Conservation (phyloP, 2,797 vertebrate species). For the Sebastes vulpes region DNA sequence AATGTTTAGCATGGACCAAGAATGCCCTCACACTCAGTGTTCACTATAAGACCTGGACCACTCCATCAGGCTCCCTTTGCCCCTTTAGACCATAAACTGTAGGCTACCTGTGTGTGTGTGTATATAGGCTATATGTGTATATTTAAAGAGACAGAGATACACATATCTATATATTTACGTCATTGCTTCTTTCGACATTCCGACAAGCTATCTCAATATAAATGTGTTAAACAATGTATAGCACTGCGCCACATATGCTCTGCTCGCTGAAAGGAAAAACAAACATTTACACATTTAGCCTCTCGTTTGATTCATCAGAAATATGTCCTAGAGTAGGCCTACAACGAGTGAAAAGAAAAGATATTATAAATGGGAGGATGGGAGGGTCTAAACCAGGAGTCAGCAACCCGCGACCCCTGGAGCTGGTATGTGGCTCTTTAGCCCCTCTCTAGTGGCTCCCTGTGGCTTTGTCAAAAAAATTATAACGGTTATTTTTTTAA, state of each 20-base stretch:
- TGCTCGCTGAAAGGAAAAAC: too few relatives aligned
- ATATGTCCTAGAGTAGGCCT: background rate
- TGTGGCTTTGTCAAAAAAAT: too few relatives aligned
- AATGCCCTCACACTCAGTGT: accelerated
- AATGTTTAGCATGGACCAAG: too few relatives aligned
- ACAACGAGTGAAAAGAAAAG: background rate
- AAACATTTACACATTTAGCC: too few relatives aligned
- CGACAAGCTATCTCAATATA: background rate
- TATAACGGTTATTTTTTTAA: accelerated
- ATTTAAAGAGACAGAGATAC: background rate
- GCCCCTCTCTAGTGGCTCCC: too few relatives aligned
- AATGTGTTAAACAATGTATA: background rate
- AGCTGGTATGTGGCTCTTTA: too few relatives aligned
- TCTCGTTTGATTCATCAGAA: background rate
- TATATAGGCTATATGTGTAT: too few relatives aligned
- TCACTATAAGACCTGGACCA: background rate
- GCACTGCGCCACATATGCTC: background rate
- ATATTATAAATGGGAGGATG: too few relatives aligned
- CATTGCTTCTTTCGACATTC: background rate
- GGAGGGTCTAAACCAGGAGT: background rate
- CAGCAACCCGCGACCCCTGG: too few relatives aligned
- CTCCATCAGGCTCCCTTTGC: background rate
- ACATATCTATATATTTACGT: background rate
- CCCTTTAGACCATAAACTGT: background rate
- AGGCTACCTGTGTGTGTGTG: background rate